phyloP scores from a whole-genome alignment of 2,797 vertebrate genomes.

The Sebastiscus tertius region DNA sequence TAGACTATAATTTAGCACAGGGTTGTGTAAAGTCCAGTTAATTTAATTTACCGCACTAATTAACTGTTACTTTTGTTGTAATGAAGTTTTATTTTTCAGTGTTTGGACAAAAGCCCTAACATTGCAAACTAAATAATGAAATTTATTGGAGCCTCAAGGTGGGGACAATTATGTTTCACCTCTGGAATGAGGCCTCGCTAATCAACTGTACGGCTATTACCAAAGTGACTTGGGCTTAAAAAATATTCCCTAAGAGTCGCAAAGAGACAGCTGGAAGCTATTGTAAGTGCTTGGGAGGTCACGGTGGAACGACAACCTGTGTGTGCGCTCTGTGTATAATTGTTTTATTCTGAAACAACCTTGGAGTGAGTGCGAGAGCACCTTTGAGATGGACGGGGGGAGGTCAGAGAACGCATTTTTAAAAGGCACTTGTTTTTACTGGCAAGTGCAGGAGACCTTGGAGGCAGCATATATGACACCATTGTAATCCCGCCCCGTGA shows the following conservation, averaged over 20 bases:
- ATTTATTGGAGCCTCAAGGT: slow-evolving; percentile 55
- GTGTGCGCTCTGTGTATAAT: slow-evolving; percentile 62
- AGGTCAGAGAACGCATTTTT: slow-evolving; percentile 66
- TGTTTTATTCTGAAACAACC: slow-evolving; percentile 81
- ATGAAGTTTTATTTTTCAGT: slow-evolving; percentile 14
- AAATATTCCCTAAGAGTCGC: slow-evolving; percentile 70
- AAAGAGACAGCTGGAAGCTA: slow-evolving; percentile 78
- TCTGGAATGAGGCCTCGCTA: slow-evolving; percentile 63
- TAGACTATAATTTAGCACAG: slow-evolving; percentile 1
- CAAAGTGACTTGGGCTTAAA: slow-evolving; percentile 63
- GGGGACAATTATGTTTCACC: slow-evolving; percentile 70
- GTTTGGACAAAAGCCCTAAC: slow-evolving; percentile 17
- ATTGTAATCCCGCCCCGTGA: slow-evolving; percentile 52
- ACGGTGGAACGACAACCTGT: slow-evolving; percentile 42
- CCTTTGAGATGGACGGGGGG: slow-evolving; percentile 45
- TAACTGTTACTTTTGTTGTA: slow-evolving; percentile 1
- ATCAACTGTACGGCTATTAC: slow-evolving; percentile 73
- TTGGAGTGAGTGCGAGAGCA: slow-evolving; percentile 70
- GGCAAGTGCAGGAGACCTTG: slow-evolving; percentile 72
- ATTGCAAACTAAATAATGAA: slow-evolving; percentile 22
- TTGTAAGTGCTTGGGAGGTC: slow-evolving; percentile 43
- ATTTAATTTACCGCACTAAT: slow-evolving; percentile 18
- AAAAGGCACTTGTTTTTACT: slow-evolving; percentile 77
- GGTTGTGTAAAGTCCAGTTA: slow-evolving; percentile 4
- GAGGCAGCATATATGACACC: slow-evolving; percentile 68